Base-by-base conservation (phyloP, 2,113 vertebrate genomes). In the Himantopus leucocephalus region DNA sequence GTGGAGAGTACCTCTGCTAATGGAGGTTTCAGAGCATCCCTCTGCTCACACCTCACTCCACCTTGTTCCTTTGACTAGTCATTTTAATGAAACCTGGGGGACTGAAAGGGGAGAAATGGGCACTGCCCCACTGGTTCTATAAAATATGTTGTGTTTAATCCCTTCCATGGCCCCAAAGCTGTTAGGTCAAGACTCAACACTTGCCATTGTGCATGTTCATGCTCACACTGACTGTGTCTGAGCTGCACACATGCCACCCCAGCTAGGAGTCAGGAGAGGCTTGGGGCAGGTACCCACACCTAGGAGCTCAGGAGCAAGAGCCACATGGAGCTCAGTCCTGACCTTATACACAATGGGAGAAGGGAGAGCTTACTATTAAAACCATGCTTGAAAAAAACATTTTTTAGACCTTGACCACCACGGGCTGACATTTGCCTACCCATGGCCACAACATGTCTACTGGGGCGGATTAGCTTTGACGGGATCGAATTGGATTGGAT, bases 361-460 rank as follows among this genome's bases (percentile, higher is more conserved):
- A 45, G 8, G 22, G 37, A 85, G 14, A 56, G 10, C 8, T 48
- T n/a, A 39, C 9, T 15, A 70, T 62, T 62, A 64, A 66, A 85
- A 71, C 29, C 26, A 21, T 43, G 17, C 39, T 58, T 66, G 12
- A 60, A 78, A 81, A 81, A 21, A 60, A 6, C 4, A 19, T 32
- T 48, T 80, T 91, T 53, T 41, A 75, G 32, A 82, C 30, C 26
- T 63, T 48, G 12, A 35, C n/a, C 8, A 15, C 58, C 41, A 66
- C 0, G 1, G 24, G 37, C 2, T 2, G 1, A 59, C 12, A 63
- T 53, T 60, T 94, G 26, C 24, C 27, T 66, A 7, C 41, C 32
- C 24, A 14, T 20, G 19, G 41, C n/a, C 45, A 81, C 55, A 52
- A 68, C 29, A 59, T 37, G 8, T 24, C 71, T 27, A 48, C 15